These are phyloP conservation scores for Bubo blakistoni DNA, from an alignment of 2,113 vertebrate genomes.

Conservation along the genomic window DNA sequence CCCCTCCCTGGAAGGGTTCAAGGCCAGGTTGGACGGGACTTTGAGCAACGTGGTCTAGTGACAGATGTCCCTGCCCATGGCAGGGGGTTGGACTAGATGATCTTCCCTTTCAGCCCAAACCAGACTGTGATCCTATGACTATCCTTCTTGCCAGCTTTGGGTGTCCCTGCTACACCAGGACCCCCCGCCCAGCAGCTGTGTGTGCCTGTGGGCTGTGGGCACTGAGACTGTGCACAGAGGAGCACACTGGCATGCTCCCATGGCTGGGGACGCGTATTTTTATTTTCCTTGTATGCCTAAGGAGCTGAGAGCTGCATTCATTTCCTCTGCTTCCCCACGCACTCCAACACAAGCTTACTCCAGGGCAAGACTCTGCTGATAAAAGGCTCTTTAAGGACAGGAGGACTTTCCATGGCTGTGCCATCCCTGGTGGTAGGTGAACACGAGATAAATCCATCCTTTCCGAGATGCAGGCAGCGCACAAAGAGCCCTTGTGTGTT, in stretches of 20 bases:
- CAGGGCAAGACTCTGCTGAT: neutral
- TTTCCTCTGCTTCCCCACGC: neutral
- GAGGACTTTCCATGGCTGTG: neutral
- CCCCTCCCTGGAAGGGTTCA: neutral
- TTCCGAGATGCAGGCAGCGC: fast-evolving
- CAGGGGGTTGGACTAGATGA: too few relatives aligned
- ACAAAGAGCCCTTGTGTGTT: neutral
- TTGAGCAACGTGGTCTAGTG: neutral
- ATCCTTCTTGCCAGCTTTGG: neutral
- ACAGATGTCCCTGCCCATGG: neutral
- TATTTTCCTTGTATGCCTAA: neutral
- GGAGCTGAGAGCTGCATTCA: neutral
- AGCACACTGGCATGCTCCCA: neutral
- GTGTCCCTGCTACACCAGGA: neutral
- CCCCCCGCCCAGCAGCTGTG: neutral
- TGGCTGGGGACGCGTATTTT: fast-evolving
- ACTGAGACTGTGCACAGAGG: neutral
- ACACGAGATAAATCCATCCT: neutral
- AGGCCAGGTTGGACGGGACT: neutral
- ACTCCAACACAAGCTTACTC: neutral
- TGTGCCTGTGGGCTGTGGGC: neutral
- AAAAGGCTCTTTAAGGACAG: neutral
- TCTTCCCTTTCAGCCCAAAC: neutral
- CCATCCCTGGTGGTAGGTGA: neutral
- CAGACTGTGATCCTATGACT: neutral